Evolutionary conservation across 2,888 invertebrate species (phyloP), one percentile per base, ranked within the genome.

Genomic region (Molorchus minor): DNA sequence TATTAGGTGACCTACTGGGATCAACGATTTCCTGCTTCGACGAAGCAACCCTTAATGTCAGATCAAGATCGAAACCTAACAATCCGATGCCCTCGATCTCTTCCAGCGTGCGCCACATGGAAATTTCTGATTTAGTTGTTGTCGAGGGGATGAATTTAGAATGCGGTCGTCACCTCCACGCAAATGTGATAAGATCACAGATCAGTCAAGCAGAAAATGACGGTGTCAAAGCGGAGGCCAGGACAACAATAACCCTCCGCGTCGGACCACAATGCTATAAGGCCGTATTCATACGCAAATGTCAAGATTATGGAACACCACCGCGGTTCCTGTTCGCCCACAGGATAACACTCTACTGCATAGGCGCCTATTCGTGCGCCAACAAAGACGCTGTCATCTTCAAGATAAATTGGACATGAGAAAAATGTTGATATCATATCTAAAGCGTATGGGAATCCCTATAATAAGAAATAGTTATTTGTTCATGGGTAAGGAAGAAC

Each of bases 151-250:
- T 64, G 68, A 66, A 69, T 70, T 65, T 61, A 61, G 68, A 66
- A 64, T 64, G 64, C 65, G 74, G 74, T 74, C 73, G 75, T 68
- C 70, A 69, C 70, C 66, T 67, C 71, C 73, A 71, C 71, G 69
- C 65, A 71, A 70, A 67, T 61, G 67, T 71, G 78, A 79, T 78
- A 79, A 79, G 78, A 79, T 79, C 79, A 73, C 76, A 75, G 79
- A 79, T 79, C 80, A 77, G 76, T 79, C 79, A 78, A 73, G 78
- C 76, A 76, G 79, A 80, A 80, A 80, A 80, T 80, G 78, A 79
- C 79, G 79, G 78, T 80, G 80, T 80, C 79, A 79, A 77, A 78
- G 71, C 70, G 76, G 75, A 76, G 72, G 75, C 70, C 74, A 77
- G 73, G 75, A 79, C 79, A 79, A 77, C 65, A 65, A 67, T 77